Percentiles rank a stretch among this genome's conserved stretches.
phyloP scores from a whole-genome alignment of 2,797 vertebrate genomes.

The Masticophis lateralis region DNA sequence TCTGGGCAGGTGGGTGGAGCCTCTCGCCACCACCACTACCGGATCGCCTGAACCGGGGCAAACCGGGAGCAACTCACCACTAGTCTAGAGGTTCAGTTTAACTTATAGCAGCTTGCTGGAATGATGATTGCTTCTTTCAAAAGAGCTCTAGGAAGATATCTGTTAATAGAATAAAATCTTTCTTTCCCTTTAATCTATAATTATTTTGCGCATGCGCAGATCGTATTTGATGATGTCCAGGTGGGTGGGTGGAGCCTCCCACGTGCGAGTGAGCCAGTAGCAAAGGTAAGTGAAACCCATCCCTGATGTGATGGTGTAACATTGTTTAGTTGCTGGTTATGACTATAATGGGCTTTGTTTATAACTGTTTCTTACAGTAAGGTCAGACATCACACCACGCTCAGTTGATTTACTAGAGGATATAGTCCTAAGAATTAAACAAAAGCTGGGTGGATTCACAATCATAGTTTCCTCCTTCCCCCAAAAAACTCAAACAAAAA shows the following conservation, averaged over 20 bases:
- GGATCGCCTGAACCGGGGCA: too few relatives aligned
- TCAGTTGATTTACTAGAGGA: not conserved
- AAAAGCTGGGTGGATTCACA: not conserved
- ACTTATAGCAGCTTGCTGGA: not conserved
- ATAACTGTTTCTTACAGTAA: constrained; percentile 12
- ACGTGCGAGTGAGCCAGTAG: too few relatives aligned
- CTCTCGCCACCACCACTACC: too few relatives aligned
- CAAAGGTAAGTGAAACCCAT: too few relatives aligned
- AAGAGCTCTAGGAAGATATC: not conserved
- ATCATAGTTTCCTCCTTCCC: not conserved
- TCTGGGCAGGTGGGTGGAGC: too few relatives aligned
- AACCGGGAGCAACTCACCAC: too few relatives aligned
- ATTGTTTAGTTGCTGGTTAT: constrained; percentile 52
- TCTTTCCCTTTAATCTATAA: not conserved
- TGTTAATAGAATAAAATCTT: not conserved
- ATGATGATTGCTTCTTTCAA: not conserved
- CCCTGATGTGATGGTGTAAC: not conserved
- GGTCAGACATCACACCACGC: not conserved
- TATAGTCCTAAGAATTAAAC: not conserved
- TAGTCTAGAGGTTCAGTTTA: not conserved
- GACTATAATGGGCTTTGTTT: not conserved
- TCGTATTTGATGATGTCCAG: too few relatives aligned
- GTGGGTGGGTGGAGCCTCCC: too few relatives aligned
- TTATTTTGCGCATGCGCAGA: too few relatives aligned
- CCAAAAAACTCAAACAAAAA: not conserved